Evolutionary conservation across 1,140 invertebrate species (phyloP).

Genomic region (Heliconius nattereri): DNA sequence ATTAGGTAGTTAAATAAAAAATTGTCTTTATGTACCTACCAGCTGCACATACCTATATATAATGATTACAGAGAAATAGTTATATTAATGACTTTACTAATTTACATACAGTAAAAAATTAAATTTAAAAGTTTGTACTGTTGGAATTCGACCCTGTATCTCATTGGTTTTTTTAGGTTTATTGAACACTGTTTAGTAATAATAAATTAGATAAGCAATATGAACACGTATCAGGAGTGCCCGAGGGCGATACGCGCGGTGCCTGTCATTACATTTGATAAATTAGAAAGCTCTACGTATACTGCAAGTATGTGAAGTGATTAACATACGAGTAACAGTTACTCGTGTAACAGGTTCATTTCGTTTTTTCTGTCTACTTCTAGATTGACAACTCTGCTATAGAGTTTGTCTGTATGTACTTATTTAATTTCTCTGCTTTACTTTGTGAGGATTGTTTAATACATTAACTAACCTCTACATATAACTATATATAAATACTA

Average conservation of each 20-base stretch:
- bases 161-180: neutral
- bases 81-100: neutral
- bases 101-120: neutral
- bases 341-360: slow-evolving; percentile 3
- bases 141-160: neutral
- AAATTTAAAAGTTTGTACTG: neutral
- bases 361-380: neutral
- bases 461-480: no score
- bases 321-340: slow-evolving; percentile 4
- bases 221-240: neutral
- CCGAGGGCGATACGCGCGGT: neutral
- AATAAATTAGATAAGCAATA: slow-evolving; percentile 11
- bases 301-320: neutral
- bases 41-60: no score
- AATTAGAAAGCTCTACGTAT: neutral
- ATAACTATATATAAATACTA: no score
- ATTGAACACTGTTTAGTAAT: slow-evolving; percentile 7
- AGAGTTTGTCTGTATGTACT: neutral
- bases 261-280: slow-evolving; percentile 1
- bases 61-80: neutral
- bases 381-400: neutral
- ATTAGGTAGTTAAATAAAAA: no score
- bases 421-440: neutral
- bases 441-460: no score
- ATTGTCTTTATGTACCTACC: no score